phyloP scores from a whole-genome alignment of 2,888 invertebrate genomes.

The Platycheirus albimanus region DNA sequence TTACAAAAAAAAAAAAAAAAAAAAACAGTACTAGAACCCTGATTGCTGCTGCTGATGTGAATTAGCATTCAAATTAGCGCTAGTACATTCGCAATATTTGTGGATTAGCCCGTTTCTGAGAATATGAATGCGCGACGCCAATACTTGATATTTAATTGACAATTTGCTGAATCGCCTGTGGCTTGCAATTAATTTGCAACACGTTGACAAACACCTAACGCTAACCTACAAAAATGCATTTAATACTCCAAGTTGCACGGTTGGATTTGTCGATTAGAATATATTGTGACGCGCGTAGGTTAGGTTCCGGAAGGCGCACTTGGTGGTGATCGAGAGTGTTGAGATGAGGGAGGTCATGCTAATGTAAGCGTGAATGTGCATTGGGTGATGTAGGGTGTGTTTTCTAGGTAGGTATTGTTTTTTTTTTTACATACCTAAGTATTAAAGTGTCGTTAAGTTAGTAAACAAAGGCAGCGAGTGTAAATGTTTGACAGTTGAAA shows the following conservation, averaged over 20 bases:
- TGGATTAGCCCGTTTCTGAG: constrained; percentile 46
- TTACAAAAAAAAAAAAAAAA: not conserved
- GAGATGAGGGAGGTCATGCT: constrained; percentile 14
- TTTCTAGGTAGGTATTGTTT: no score
- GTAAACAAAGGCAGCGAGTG: no score
- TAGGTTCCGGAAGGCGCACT: constrained; percentile 21
- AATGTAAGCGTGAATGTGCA: no score
- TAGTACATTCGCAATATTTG: constrained; percentile 49
- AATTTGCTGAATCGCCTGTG: constrained; percentile 68
- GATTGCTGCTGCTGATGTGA: constrained; percentile 11
- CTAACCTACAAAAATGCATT: constrained; percentile 39
- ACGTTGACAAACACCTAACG: constrained; percentile 65
- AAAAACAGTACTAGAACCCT: constrained; percentile 31
- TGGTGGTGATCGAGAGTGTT: not conserved
- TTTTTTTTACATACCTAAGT: no score
- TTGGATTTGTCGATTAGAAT: not conserved
- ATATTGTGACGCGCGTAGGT: constrained; percentile 52
- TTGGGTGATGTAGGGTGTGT: no score
- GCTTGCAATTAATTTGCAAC: constrained; percentile 73
- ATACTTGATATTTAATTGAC: constrained; percentile 68
- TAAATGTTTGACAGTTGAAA: no score
- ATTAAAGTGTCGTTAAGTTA: no score
- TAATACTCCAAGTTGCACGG: not conserved
- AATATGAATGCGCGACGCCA: constrained; percentile 48
- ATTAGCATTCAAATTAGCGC: constrained; percentile 71